Evolutionary conservation across 2,113 vertebrate genomes (phyloP), one percentile per base, ranked within the genome.

Genomic region (Labeo rohita): DNA sequence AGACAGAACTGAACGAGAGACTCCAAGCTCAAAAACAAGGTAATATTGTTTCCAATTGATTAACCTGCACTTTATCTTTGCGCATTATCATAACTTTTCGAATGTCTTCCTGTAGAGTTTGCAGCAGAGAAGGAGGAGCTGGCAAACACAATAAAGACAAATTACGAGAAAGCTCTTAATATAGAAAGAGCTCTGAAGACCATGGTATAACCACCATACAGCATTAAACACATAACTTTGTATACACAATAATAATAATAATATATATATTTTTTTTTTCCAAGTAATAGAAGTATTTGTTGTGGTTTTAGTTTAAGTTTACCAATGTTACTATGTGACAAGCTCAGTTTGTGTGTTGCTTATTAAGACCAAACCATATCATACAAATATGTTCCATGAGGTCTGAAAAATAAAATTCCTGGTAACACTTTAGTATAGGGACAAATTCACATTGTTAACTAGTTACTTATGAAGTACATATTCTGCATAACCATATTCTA

Each of bases 171-270:
- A 94, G 93, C 93, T 83, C 96, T 99, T 90, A 95, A 34, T 91
- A 97, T 89, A 34, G 98, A 99, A 92, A 96, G 95, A 89, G 99
- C 98, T 9, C 94, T 99, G 84, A 99, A 99, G 94, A 98, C 96
- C 43, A 98, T 99, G 97, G 98, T 99, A 94, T 23, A 52, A 16
- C 72, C 61, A 2, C 6, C 4, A 49, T 66, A 34, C 76, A 12
- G 8, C 3, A n/a, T 59, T 59, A 59, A 18, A 3, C 16, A 7
- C 16, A 15, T n/a, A n/a, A 8, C 3, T 21, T 6, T 45, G 9
- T 18, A 0, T 2, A 36, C n/a, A n/a, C n/a, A 36, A 66, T 8
- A 70, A 18, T n/a, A n/a, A n/a, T n/a, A n/a, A n/a, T n/a, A n/a
- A n/a, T n/a, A n/a, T n/a, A n/a, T n/a, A n/a, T n/a, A n/a, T n/a